phyloP scores from a whole-genome alignment of 2,888 invertebrate genomes.

The Oligia fasciuncula region DNA sequence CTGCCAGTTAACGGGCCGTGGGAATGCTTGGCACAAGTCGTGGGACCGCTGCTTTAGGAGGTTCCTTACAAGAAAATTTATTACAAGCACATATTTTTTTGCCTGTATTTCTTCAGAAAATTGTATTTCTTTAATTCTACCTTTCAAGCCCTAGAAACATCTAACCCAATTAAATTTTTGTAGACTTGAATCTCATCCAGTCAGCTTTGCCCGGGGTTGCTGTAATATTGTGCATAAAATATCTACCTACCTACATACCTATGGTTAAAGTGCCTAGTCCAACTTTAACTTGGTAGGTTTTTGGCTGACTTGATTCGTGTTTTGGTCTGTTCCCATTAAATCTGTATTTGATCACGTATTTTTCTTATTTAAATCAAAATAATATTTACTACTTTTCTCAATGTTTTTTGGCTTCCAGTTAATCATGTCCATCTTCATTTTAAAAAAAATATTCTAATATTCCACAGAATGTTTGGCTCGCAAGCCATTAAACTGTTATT shows the following conservation, averaged over 20 bases:
- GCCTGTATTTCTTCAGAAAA: no score
- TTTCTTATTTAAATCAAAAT: neutral
- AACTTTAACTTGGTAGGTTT: neutral
- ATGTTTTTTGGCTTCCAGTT: neutral
- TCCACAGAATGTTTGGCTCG: neutral
- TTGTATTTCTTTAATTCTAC: no score
- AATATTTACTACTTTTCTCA: neutral
- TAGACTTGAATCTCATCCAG: neutral
- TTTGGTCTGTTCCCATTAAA: neutral
- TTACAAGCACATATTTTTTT: no score
- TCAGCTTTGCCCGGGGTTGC: neutral
- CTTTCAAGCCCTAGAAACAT: no score
- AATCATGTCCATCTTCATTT: neutral
- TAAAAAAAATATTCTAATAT: conserved; percentile 1
- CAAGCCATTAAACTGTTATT: conserved; percentile 35
- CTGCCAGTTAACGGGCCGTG: no score
- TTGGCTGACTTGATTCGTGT: neutral
- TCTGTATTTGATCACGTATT: neutral
- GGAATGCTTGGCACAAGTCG: no score
- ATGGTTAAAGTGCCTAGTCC: neutral
- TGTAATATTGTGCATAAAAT: neutral
- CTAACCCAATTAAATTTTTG: no score
- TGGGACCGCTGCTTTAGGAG: no score
- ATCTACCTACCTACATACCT: no score
- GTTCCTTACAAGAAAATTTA: no score